Evolutionary conservation across 2,797 vertebrate genomes (phyloP).

Genomic region (Tapirus indicus): DNA sequence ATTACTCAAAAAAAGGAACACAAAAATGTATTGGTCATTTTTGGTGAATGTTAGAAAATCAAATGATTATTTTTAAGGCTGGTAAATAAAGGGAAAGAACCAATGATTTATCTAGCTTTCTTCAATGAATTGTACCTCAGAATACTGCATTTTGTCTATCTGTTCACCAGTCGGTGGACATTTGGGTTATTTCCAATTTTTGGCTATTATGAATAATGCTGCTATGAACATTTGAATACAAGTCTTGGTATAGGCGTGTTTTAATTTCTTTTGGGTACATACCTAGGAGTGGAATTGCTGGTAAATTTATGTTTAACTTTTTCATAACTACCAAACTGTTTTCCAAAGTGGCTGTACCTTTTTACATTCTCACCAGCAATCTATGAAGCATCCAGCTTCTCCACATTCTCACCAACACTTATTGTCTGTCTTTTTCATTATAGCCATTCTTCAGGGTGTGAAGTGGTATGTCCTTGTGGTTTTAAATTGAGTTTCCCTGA

Average conservation of each 20-base stretch:
- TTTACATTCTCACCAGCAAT: background rate
- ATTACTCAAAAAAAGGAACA: slow-evolving; percentile 7
- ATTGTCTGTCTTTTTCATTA: background rate
- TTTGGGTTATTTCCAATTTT: background rate
- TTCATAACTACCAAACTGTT: background rate
- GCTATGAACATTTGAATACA: background rate
- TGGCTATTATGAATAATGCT: background rate
- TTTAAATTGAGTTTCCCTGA: background rate
- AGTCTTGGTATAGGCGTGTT: background rate
- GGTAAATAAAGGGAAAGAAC: background rate
- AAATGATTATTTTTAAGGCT: slow-evolving; percentile 11
- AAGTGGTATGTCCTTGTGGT: background rate
- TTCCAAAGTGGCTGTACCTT: background rate
- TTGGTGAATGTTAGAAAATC: slow-evolving; percentile 17
- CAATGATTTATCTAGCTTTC: slow-evolving; percentile 24
- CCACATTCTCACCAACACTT: background rate
- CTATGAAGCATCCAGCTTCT: background rate
- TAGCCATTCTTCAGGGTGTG: background rate
- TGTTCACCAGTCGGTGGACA: background rate
- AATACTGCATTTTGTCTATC: background rate
- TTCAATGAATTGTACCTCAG: background rate
- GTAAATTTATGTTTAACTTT: slow-evolving; percentile 8
- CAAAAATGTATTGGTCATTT: background rate
- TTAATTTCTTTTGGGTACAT: slow-evolving; percentile 9
- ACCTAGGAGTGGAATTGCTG: background rate